These are phyloP conservation scores for Semotilus atromaculatus DNA, from an alignment of 2,797 vertebrate species.

Conservation along the genomic window DNA sequence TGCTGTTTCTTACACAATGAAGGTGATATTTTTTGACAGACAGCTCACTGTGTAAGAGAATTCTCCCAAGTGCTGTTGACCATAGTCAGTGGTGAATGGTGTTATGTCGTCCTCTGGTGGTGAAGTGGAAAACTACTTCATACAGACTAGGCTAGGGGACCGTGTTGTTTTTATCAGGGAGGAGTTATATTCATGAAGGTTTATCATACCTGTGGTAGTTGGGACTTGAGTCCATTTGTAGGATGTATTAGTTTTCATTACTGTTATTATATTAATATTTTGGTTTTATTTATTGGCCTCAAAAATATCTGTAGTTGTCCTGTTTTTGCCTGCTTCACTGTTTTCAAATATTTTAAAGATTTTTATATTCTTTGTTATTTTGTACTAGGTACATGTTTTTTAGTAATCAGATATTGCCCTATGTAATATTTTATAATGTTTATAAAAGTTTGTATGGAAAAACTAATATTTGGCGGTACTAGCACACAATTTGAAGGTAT, in stretches of 20 bases:
- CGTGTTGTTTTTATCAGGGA: slow-evolving; percentile 46
- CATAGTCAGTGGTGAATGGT: slow-evolving; percentile 31
- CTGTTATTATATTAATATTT: slow-evolving; percentile 54
- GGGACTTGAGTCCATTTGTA: slow-evolving; percentile 49
- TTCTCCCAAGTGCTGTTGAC: background rate
- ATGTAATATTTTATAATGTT: slow-evolving; percentile 65
- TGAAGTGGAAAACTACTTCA: slow-evolving; percentile 39
- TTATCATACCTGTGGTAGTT: slow-evolving; percentile 39
- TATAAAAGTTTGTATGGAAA: slow-evolving; percentile 65
- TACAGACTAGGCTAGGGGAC: background rate
- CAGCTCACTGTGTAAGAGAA: background rate
- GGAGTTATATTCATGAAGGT: slow-evolving; percentile 16
- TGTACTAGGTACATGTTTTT: slow-evolving; percentile 71
- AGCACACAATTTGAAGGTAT: slow-evolving; percentile 68
- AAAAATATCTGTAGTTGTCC: slow-evolving; percentile 46
- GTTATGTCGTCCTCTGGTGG: slow-evolving; percentile 66
- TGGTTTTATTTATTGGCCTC: slow-evolving; percentile 68
- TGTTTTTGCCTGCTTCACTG: slow-evolving; percentile 50
- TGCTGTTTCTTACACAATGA: slow-evolving; percentile 34
- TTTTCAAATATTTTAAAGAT: slow-evolving; percentile 53
- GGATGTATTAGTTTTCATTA: slow-evolving; percentile 42
- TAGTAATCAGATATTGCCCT: slow-evolving; percentile 65
- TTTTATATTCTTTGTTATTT: slow-evolving; percentile 71
- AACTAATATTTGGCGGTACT: slow-evolving; percentile 65
- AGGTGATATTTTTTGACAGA: slow-evolving; percentile 12